Base-by-base conservation (phyloP, 2,113 vertebrate genomes). In the Anseranas semipalmata region DNA sequence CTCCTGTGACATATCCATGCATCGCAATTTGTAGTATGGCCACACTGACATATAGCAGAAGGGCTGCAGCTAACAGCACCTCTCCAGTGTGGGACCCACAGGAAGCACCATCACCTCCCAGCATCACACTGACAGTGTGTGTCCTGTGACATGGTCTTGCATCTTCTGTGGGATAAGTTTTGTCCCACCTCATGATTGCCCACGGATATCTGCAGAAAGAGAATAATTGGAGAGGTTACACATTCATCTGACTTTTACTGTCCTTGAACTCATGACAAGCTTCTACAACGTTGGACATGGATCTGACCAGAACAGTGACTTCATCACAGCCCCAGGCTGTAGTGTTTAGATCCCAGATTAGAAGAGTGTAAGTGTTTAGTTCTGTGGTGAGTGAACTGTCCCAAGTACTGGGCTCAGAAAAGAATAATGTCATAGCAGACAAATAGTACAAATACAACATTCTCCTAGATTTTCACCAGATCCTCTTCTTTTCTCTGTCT, bases 211-310 rank as follows among this genome's bases (percentile, higher is more conserved):
- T n/a, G n/a, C n/a, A n/a, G n/a, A n/a, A n/a, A n/a, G n/a, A n/a
- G n/a, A n/a, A n/a, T n/a, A n/a, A n/a, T 50, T 50, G 22, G 5
- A 76, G 28, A 33, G 15, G 24, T 6, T 0, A 0, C 50, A 52
- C 14, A 15, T 74, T 81, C 1, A 8, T 48, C 79, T 55, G 50
- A 33, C 73, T 74, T 74, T 58, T 11, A 7, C 21, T 65, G 41
- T 45, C 33, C 33, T 35, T 60, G 41, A 72, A 41, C 22, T 67
- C 19, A 18, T 16, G 45, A 55, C 2, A 8, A 62, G 14, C 13
- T 66, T 52, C 58, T 1, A 4, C 55, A 71, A 59, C 1, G 12
- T 33, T 50, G 30, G 46, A 20, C 41, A 43, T 0, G 0, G 7
- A 25, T 46, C 41, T 75, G 45, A 71, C 13, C 20, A 80, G 45